Percentiles rank a stretch among this genome's conserved stretches.
Evolutionary conservation across 1,140 invertebrate genomes (phyloP).

Genomic region (Aleiodes sp.): DNA sequence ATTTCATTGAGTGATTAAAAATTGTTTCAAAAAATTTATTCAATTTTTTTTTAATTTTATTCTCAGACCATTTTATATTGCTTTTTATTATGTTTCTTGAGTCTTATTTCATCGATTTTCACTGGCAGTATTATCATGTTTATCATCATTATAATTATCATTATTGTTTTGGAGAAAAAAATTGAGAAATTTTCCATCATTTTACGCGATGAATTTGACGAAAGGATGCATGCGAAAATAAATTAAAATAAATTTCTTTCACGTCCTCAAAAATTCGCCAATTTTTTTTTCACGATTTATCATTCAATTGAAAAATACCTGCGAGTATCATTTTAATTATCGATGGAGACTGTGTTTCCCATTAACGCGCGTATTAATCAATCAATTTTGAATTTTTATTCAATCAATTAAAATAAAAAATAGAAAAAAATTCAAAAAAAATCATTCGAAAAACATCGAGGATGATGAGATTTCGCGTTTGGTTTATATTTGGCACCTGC

Average conservation of each 20-base stretch:
- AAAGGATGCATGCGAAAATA: slow-evolving; percentile 8
- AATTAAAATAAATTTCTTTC: background rate
- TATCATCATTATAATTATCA: background rate
- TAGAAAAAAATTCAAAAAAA: slow-evolving; percentile 11
- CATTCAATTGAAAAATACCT: no score
- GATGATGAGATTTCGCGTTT: background rate
- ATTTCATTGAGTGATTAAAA: no score
- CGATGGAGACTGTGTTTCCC: no score
- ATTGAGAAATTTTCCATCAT: background rate
- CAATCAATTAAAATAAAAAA: no score
- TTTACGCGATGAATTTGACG: background rate
- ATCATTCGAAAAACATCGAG: background rate
- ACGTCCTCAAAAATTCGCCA: background rate
- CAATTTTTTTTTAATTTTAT: background rate
- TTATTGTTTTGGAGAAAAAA: background rate
- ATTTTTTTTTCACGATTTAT: background rate
- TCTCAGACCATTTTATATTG: background rate
- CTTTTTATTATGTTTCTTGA: slow-evolving; percentile 51
- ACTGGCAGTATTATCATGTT: slow-evolving; percentile 36
- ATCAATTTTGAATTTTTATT: no score
- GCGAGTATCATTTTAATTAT: no score
- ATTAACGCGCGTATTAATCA: no score
- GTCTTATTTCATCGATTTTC: slow-evolving; percentile 49
- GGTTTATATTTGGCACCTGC: slow-evolving; percentile 27
- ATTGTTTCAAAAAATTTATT: background rate